Evolutionary conservation across 2,797 vertebrate species (phyloP), one percentile per base, ranked within the genome.

Genomic region (Melanotaenia pygmaea): DNA sequence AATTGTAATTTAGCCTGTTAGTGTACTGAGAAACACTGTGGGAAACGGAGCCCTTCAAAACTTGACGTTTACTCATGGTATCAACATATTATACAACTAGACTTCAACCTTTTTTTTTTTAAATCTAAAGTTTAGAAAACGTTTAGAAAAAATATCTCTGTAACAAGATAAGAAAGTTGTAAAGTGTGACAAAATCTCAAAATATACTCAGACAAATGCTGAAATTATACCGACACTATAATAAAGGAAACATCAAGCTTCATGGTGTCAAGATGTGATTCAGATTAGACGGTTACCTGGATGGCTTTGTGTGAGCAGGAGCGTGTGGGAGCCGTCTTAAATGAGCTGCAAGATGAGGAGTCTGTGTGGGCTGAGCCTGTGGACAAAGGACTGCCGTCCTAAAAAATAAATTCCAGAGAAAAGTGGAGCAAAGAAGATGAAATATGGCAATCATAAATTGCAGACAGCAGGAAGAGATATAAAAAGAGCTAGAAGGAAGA

Each of bases 321-420:
- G 76, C 87, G 91, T 84, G 95, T 87, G 81, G 95, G 95, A 82
- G 93, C 92, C 74, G 94, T 95, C 92, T 96, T 98, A 74, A 96
- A 94, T 71, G 97, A 96, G 90, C 95, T 80, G 88, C 84, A 95
- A 70, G 95, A 96, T 85, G 96, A 97, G 92, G 96, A 97, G 94
- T 99, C 98, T 86, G 96, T 97, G 94, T 96, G 97, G 90, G 93
- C 93, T 76, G 97, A 98, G 91, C 96, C 94, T 0, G 94, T 94
- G 77, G 98, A 98, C 20, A 96, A 97, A 76, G 98, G 98, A 85
- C 97, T 99, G 89, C 96, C 95, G 87, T 98, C 96, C 92, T 98
- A 97, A 91, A 30, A 96, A 95, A 96, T 97, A 89, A 3, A 70
- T 14, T 47, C 34, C 35, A 73, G 14, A 72, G 28, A 83, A 83